Base-by-base conservation (phyloP, 2,113 vertebrate genomes). In the Semnornis frantzii region DNA sequence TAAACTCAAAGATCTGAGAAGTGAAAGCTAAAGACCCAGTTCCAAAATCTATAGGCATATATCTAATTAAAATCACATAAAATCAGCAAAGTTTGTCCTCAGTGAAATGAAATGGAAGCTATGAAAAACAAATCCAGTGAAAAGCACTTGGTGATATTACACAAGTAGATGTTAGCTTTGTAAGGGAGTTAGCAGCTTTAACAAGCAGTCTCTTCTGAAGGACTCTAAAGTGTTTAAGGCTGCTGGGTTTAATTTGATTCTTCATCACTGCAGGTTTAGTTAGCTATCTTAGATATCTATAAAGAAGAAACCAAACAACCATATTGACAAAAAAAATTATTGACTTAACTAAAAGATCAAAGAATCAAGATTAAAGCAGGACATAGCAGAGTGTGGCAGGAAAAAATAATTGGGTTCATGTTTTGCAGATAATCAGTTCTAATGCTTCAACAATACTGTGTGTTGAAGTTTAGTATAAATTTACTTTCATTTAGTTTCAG, bases 311-410 rank as follows among this genome's bases (percentile, higher is more conserved):
- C 12, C 14, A 87, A 48, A 46, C 12, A 37, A 57, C 28, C 18
- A n/a, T 83, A 94, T 92, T 93, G 74, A 88, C 23, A 52, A 52
- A 76, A 94, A 87, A 91, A 95, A 92, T 60, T 74, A 94, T 66
- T 87, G 87, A 71, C 76, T 80, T 94, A 17, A 57, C 60, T 83
- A n/a, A 18, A 77, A 64, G 71, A 91, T 91, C 60, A 85, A 96
- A 94, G 82, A 85, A 85, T 85, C 11, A 58, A 89, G 85, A 92
- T 93, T 87, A 93, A 94, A 95, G 84, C 16, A 55, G 33, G 54
- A 60, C 92, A 85, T 64, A 44, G 15, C 46, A 86, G 81, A 89
- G 82, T 69, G 58, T 72, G 68, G 8, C 69, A 62, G 65, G 28
- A 80, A 85, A 88, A 85, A 76, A 77, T 79, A 87, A 91, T 87